Conservation (phyloP, 2,888 invertebrate genomes). For the Diogma glabrata region DNA sequence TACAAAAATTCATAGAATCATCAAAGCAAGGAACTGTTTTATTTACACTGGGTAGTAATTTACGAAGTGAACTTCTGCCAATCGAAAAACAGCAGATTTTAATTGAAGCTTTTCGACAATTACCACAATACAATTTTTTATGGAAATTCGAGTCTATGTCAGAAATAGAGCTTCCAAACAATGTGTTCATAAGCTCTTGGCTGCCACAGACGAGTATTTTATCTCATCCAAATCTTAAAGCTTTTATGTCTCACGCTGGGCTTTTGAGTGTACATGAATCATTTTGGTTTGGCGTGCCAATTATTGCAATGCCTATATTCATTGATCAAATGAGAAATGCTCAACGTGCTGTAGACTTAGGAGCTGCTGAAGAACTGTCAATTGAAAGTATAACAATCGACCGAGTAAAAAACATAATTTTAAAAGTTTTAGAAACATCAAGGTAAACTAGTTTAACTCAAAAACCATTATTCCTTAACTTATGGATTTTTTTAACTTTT, state of each 20-base stretch:
- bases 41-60: conserved; percentile 30
- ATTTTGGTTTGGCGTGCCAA: conserved; percentile 27
- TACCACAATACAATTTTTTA: conserved; percentile 30
- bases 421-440: neutral
- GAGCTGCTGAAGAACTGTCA: neutral
- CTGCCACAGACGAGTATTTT: conserved; percentile 40
- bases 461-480: neutral
- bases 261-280: conserved; percentile 29
- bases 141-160: conserved; percentile 30
- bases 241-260: conserved; percentile 28
- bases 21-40: conserved; percentile 28
- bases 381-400: conserved; percentile 1
- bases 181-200: conserved; percentile 38
- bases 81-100: conserved; percentile 20
- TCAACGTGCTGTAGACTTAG: neutral
- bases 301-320: conserved; percentile 27
- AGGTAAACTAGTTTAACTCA: too few relatives aligned
- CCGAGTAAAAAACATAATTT: neutral
- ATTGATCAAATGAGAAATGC: conserved; percentile 23
- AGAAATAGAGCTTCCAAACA: conserved; percentile 28
- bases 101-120: conserved; percentile 23
- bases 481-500: neutral
- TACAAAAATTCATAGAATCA: conserved; percentile 22
- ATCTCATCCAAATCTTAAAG: conserved; percentile 25
- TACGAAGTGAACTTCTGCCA: conserved; percentile 21